These are phyloP conservation scores for Tetragonisca angustula DNA, from an alignment of 2,888 invertebrate genomes.

Conservation along the genomic window DNA sequence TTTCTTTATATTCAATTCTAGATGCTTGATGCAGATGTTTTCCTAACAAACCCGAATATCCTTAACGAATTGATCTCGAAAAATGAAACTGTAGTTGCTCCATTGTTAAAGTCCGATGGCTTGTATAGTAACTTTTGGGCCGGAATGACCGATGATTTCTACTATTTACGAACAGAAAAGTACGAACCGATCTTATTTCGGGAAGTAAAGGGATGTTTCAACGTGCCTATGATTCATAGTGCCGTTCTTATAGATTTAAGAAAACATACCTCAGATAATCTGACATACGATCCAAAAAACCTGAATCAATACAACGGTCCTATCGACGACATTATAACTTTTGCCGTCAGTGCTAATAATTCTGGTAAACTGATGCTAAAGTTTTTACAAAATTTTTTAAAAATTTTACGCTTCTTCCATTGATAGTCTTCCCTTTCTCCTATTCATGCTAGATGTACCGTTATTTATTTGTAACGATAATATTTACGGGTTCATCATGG, in stretches of 20 bases:
- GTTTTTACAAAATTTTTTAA: not conserved
- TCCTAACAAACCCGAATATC: constrained; percentile 89
- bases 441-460: constrained; percentile 84
- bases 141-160: constrained; percentile 94
- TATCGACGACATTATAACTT: constrained; percentile 95
- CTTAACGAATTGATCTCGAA: constrained; percentile 88
- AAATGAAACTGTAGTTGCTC: constrained; percentile 89
- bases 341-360: constrained; percentile 92
- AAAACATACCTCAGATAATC: constrained; percentile 85
- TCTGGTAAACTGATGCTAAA: constrained; percentile 84
- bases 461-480: constrained; percentile 93
- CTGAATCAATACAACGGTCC: constrained; percentile 89
- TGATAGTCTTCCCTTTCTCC: not conserved
- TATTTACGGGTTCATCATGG: constrained; percentile 92
- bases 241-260: constrained; percentile 92
- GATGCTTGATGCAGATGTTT: constrained; percentile 94
- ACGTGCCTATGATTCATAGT: constrained; percentile 96
- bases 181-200: constrained; percentile 92
- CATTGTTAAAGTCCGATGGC: constrained; percentile 94
- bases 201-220: constrained; percentile 89
- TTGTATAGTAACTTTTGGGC: constrained; percentile 98
- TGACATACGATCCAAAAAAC: constrained; percentile 91
- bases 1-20: constrained; percentile 78
- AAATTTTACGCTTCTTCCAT: not conserved
- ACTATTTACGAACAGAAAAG: constrained; percentile 92